Base-by-base conservation (phyloP, 2,888 invertebrate species). In the Drosophila fungiperda region DNA sequence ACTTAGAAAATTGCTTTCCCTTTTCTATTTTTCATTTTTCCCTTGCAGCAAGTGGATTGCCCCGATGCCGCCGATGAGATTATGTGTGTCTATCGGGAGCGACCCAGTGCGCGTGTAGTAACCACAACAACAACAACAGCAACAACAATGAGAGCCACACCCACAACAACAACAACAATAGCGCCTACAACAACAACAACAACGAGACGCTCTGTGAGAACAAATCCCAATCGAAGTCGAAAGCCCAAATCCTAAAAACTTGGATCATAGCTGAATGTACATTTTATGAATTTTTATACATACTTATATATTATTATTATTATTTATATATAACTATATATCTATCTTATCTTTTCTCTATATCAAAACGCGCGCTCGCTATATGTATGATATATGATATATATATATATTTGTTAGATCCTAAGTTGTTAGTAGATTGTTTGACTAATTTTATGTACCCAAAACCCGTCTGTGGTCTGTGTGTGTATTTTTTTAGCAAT, bases 51-150 rank as follows among this genome's bases (percentile, higher is more conserved):
- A 78, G 82, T 90, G 57, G 95, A 95, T 92, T 95, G 95, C 85
- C 93, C 94, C 1, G 95, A 95, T 90, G 95, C 95, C 53, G 95
- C 95, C 3, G 95, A 95, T 74, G 95, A 95, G 81, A 94, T 94
- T 68, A 95, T 95, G 92, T 95, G 95, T 84, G 94, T 93, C 86
- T 94, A 95, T 91, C 94, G 94, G 92, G 92, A 92, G 20, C 82
- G 90, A 17, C 78, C 77, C 17, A 87, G 78, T 57, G 82, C 79
- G 15, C 82, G 82, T 7, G 80, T 76, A 6, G 77, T 48, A 9
- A 32, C 64, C 17, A 63, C 45, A 72, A 73, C 59, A 55, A 63
- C 45, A 72, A 73, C 59, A 55, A 57, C 64, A 26, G 26, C 26
- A 57, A 57, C 64, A 12, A 32, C 60, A 7, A 58, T 68, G n/a